A percentile compares a stretch with the other conserved stretches of the same genome.
Conservation (phyloP, 2,797 vertebrate genomes). For the Arrhamphus sclerolepis region DNA sequence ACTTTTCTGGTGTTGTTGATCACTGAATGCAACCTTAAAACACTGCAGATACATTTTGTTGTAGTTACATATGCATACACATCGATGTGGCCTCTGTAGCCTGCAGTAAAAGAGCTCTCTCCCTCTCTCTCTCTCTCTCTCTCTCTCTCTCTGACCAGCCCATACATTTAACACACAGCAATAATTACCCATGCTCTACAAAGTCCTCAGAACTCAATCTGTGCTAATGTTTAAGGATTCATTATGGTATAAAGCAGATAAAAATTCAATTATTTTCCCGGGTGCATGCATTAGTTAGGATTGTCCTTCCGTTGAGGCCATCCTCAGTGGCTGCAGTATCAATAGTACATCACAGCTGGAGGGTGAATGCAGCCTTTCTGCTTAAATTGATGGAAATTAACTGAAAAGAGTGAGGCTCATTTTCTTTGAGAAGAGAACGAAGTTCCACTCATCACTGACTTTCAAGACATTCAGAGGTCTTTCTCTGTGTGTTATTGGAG, state of each 20-base stretch:
- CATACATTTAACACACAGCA: conserved; percentile 66
- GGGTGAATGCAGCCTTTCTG: conserved; percentile 33
- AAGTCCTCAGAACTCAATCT: conserved; percentile 58
- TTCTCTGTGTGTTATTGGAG: not conserved
- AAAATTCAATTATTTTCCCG: conserved; percentile 75
- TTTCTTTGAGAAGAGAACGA: conserved; percentile 12
- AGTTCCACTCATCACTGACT: conserved; percentile 26
- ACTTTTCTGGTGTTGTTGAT: too few species aligned
- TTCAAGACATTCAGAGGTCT: conserved; percentile 5
- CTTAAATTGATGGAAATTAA: conserved; percentile 43
- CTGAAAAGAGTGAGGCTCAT: conserved; percentile 3
- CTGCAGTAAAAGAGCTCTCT: conserved; percentile 56
- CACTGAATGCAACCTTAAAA: too few species aligned
- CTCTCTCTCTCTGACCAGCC: conserved; percentile 42
- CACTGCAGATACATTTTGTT: conserved; percentile 27
- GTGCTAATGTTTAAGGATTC: conserved; percentile 66
- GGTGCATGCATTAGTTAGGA: conserved; percentile 52
- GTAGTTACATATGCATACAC: conserved; percentile 51
- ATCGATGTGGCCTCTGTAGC: conserved; percentile 30
- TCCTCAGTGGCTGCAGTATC: conserved; percentile 41
- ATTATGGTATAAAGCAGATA: conserved; percentile 75
- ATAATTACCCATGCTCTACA: conserved; percentile 78
- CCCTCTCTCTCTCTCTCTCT: conserved; percentile 38
- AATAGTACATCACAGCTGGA: conserved; percentile 45
- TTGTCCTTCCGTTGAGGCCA: conserved; percentile 37